Evolutionary conservation across 2,888 invertebrate species (phyloP).

Genomic region (Melinopterus prodromus): DNA sequence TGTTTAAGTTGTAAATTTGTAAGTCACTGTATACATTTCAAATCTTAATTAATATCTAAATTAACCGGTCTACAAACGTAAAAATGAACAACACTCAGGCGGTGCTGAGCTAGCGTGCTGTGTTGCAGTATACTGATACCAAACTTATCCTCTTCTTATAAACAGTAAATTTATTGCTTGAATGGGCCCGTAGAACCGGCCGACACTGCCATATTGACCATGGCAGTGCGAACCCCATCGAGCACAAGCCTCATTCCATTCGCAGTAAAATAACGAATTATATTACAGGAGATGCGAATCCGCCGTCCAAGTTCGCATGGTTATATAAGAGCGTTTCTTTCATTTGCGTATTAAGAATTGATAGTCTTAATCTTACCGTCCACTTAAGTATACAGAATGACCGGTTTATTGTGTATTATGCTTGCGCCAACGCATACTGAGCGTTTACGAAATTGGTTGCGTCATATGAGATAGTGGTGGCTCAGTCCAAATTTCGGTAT

Average conservation of each 20-base stretch:
- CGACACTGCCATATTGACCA: background rate
- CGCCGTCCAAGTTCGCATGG: background rate
- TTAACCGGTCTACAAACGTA: background rate
- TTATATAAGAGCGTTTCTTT: background rate
- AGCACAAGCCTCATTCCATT: background rate
- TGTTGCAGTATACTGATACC: background rate
- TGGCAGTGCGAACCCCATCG: background rate
- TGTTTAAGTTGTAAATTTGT: background rate
- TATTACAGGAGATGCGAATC: background rate
- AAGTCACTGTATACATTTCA: background rate
- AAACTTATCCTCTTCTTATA: background rate
- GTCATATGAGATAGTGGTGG: background rate
- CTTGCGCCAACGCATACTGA: background rate
- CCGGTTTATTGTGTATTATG: background rate
- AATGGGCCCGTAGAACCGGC: background rate
- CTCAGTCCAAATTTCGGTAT: background rate
- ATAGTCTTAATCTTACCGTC: background rate
- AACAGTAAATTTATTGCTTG: background rate
- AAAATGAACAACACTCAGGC: background rate
- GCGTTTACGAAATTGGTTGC: background rate
- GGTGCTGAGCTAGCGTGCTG: background rate
- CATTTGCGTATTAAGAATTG: constrained; percentile 4
- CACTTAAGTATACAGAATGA: background rate
- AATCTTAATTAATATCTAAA: background rate
- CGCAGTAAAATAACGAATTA: background rate